Evolutionary conservation across 1,140 invertebrate genomes (phyloP).

Genomic region (Drosophila oshimai): DNA sequence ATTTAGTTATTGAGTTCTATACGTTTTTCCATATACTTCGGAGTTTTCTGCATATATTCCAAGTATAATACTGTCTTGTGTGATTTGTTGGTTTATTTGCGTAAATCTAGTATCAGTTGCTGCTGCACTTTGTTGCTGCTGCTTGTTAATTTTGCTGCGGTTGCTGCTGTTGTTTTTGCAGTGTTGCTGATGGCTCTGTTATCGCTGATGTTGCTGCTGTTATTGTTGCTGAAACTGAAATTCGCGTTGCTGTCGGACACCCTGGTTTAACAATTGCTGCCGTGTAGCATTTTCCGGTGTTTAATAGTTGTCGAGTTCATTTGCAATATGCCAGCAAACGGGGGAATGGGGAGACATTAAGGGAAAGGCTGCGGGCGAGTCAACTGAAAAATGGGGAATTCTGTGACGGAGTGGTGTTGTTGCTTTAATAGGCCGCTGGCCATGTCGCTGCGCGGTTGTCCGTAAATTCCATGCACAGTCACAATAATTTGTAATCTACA

Average conservation of each 20-base stretch:
- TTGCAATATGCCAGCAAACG: conserved; percentile 8
- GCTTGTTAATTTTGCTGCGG: conserved; percentile 1
- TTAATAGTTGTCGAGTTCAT: conserved; percentile 34
- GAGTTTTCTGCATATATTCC: too few relatives aligned
- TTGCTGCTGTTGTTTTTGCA: not conserved
- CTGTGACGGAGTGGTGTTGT: conserved; percentile 24
- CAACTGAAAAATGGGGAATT: conserved; percentile 25
- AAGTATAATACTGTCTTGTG: too few relatives aligned
- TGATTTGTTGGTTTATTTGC: not conserved
- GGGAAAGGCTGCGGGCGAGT: conserved; percentile 1
- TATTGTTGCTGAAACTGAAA: not conserved
- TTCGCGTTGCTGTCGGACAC: not conserved
- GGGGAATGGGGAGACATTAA: not conserved
- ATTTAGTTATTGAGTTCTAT: too few relatives aligned
- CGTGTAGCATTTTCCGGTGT: conserved; percentile 30
- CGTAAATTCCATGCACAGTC: not conserved
- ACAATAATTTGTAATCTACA: not conserved
- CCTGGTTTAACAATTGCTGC: not conserved
- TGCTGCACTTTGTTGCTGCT: not conserved
- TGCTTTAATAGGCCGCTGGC: conserved; percentile 37
- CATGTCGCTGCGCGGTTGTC: conserved; percentile 12
- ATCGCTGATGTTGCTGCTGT: conserved; percentile 1
- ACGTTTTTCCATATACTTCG: too few relatives aligned
- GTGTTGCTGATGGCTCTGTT: conserved; percentile 11
- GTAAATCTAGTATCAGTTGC: not conserved